Base-by-base conservation (phyloP, 2,797 vertebrate genomes). In the Enoplosus armatus region DNA sequence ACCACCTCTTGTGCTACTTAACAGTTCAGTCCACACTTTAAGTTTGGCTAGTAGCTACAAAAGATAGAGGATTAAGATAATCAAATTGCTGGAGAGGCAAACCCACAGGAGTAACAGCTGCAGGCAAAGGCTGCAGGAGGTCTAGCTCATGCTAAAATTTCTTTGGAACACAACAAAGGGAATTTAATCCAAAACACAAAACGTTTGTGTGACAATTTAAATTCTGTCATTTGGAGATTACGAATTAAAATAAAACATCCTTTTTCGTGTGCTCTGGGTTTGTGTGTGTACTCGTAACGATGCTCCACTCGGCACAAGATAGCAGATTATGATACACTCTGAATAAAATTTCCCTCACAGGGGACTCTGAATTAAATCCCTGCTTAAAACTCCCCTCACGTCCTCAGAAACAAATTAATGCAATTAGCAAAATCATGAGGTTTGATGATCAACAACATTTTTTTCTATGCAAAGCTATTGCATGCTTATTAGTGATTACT, bases 41-140 rank as follows among this genome's bases (percentile, higher is more conserved):
- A 84, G 75, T 75, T 66, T 73, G 67, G 59, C 73, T 84, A 68
- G 71, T 54, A 70, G 78, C 80, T 70, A 74, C 80, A 87, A 87
- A 63, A 83, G 80, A 82, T 72, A 14, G 39, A 76, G 84, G 69
- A 87, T 91, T 88, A 85, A 84, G 86, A 88, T 87, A 75, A 86
- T 82, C 56, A 80, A 79, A 85, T 61, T 72, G 76, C 69, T 63
- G 5, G 53, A 56, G 69, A 73, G 83, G 43, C 59, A 73, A 83
- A 39, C 64, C 80, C 82, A 75, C 65, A 53, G 48, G 54, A 81
- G 62, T n/a, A 50, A 39, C 22, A 16, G 70, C 79, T 85, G 51
- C 50, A 62, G 77, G 72, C 48, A 51, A 53, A 55, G 33, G 31
- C 53, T 70, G 73, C n/a, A n/a, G 66, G 56, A 67, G 58, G 59